phyloP scores from a whole-genome alignment of 2,888 invertebrate species.

The Hyles lineata region DNA sequence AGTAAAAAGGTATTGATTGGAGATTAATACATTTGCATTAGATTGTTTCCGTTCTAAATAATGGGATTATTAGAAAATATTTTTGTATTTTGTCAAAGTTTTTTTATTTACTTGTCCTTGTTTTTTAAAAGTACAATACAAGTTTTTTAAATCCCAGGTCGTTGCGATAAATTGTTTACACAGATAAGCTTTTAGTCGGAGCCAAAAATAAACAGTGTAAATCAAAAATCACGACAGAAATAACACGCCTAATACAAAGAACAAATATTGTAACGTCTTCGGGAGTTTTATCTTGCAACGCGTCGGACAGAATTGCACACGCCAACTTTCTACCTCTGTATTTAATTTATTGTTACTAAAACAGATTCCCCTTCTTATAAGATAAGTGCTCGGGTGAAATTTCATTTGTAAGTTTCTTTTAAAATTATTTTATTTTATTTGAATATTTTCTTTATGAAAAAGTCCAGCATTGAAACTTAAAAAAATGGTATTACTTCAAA shows the following conservation, averaged over 20 bases:
- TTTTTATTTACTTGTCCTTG: no score
- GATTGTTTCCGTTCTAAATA: no score
- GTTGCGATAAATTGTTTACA: background rate
- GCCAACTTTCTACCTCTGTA: slow-evolving; percentile 1
- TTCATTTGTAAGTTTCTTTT: background rate
- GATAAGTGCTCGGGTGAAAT: background rate
- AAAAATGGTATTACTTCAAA: no score
- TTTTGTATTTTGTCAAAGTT: no score
- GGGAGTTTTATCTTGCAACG: slow-evolving; percentile 10
- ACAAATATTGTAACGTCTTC: slow-evolving; percentile 14
- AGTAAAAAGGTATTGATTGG: background rate
- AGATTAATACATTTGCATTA: no score
- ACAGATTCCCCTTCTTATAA: background rate
- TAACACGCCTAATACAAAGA: slow-evolving; percentile 16
- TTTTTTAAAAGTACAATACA: no score
- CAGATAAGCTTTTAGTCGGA: background rate
- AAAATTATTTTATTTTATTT: background rate
- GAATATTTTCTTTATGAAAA: no score
- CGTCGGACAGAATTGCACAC: background rate
- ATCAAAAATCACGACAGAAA: slow-evolving; percentile 8
- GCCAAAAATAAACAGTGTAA: slow-evolving; percentile 4
- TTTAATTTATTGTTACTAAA: slow-evolving; percentile 6
- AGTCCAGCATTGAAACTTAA: no score
- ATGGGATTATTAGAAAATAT: no score
- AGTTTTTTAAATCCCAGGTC: background rate